Base-by-base conservation (phyloP, 2,888 invertebrate genomes). In the Empis stercorea region DNA sequence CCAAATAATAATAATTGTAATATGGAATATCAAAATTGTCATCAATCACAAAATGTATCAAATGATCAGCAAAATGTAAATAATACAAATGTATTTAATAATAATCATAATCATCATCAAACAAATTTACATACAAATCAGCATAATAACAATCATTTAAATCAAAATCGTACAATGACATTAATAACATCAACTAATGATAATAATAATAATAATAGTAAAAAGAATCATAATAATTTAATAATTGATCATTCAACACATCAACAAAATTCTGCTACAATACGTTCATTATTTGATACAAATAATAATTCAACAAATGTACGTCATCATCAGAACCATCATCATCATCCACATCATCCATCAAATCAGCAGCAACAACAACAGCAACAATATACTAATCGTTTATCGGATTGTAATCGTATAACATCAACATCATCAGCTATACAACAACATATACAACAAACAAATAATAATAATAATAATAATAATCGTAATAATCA, bases 401-500 rank as follows among this genome's bases (percentile, higher is more conserved):
- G 50, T 48, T 48, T 50, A 27, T 10, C 52, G 42, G 53, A 47
- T 46, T 49, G 51, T 41, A 47, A 46, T 43, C 45, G 43, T 39
- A 32, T 47, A 46, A 43, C 51, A 49, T 49, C 46, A 51, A 32
- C 47, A 44, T 45, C 45, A 32, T 45, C 45, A 32, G 10, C 43
- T 20, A 7, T 11, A 17, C 47, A 52, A 20, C 48, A 50, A 32
- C 51, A 54, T 30, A 51, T 51, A 14, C 50, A 54, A 30, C 48
- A 50, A 51, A 34, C 51, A 49, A 43, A n/a, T n/a, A n/a, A n/a
- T n/a, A n/a, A n/a, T n/a, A n/a, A n/a, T n/a, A n/a, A n/a, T n/a
- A n/a, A n/a, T n/a, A 51, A 54, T 53, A 51, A 52, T 45, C 53
- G 52, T 46, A 50, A n/a, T n/a, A n/a, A 47, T 51, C 50, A 54